Evolutionary conservation across 2,113 vertebrate species (phyloP).

Genomic region (Eurypyga helias): DNA sequence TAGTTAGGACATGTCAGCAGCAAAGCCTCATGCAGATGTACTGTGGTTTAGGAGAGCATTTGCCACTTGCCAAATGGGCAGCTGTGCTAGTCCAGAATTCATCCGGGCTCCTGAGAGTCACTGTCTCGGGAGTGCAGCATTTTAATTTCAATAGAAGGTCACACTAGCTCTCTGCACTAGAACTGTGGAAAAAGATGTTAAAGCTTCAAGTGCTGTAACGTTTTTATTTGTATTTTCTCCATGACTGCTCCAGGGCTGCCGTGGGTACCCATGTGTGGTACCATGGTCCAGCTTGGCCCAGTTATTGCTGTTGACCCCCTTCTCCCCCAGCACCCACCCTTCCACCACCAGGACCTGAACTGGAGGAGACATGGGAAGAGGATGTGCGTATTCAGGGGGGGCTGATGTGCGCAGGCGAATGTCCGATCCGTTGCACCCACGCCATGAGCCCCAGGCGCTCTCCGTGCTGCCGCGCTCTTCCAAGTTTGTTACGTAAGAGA

Average conservation of each 20-base stretch:
- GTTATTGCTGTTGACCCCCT: neutral
- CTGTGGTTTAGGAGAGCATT: neutral
- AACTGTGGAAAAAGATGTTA: neutral
- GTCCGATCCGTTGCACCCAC: neutral
- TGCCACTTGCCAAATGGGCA: neutral
- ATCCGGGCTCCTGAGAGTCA: neutral
- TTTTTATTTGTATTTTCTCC: neutral
- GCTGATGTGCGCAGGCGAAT: neutral
- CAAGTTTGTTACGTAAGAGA: neutral
- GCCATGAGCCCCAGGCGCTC: neutral
- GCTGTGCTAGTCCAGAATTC: neutral
- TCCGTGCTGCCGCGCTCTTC: neutral
- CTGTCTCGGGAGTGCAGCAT: neutral
- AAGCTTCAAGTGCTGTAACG: neutral
- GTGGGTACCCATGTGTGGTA: rapidly evolving
- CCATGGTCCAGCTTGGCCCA: neutral
- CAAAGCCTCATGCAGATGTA: neutral
- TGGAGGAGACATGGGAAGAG: neutral
- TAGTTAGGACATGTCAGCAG: neutral
- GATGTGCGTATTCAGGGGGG: neutral
- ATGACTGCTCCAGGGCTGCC: neutral
- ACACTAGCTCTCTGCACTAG: neutral
- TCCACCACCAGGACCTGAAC: neutral
- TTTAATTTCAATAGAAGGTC: neutral
- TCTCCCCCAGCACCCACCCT: neutral